These are phyloP conservation scores for Pocillopora grandis DNA, from an alignment of 92 coral and sea anemone species.

Conservation along the genomic window DNA sequence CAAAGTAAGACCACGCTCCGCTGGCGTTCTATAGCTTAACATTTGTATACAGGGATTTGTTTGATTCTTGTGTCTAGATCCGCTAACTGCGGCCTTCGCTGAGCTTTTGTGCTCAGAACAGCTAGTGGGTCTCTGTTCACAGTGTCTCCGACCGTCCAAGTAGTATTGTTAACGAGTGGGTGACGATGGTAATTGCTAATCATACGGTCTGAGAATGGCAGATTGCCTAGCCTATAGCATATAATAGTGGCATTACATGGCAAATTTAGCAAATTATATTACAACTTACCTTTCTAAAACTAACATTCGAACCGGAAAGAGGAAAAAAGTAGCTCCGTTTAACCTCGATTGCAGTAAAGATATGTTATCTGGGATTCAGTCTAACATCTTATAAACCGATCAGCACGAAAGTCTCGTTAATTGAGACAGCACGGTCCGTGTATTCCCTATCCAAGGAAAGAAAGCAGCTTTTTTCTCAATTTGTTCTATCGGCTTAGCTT, in stretches of 20 bases:
- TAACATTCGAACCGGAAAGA: neutral
- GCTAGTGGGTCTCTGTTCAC: neutral
- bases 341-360: conserved; percentile 3
- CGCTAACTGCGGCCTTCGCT: neutral
- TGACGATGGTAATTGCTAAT: neutral
- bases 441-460: conserved; percentile 26
- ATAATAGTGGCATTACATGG: neutral
- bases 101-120: conserved; percentile 7
- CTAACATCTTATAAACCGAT: conserved; percentile 1
- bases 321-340: neutral
- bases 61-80: neutral
- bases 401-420: neutral
- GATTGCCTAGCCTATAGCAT: neutral
- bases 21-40: conserved; percentile 6
- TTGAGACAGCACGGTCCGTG: neutral
- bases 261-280: neutral
- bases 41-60: neutral
- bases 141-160: neutral
- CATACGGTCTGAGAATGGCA: conserved; percentile 1
- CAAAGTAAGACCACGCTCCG: conserved; percentile 14
- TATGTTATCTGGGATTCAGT: conserved; percentile 17
- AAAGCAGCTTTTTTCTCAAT: neutral
- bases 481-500: conserved; percentile 13
- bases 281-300: conserved; percentile 22
- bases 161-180: neutral